phyloP scores from a whole-genome alignment of 2,888 invertebrate genomes.

The Linyphia triangularis region DNA sequence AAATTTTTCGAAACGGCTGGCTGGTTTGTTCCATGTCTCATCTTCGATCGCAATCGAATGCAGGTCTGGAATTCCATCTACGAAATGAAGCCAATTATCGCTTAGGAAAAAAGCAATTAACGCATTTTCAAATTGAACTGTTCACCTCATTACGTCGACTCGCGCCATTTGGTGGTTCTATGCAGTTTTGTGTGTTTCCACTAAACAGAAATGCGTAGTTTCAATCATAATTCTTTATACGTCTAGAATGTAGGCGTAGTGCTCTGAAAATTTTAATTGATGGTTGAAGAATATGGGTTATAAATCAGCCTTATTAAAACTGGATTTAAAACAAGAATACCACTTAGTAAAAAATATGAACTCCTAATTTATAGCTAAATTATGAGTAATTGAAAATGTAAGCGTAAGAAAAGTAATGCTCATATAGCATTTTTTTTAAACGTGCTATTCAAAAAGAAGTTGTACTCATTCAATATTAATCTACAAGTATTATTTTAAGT shows the following conservation, averaged over 20 bases:
- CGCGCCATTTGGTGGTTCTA: neutral
- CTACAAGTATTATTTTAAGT: no score
- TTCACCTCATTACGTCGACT: slow-evolving; percentile 7
- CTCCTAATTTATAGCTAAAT: no score
- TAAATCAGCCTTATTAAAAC: no score
- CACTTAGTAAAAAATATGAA: no score
- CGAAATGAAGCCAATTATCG: slow-evolving; percentile 3
- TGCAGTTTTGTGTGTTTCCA: neutral
- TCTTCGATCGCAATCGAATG: slow-evolving; percentile 14
- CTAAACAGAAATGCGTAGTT: neutral
- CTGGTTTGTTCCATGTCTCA: slow-evolving; percentile 14
- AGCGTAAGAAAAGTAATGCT: no score
- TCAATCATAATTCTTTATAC: neutral
- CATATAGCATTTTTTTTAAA: no score
- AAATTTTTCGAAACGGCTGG: neutral
- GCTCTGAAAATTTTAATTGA: no score
- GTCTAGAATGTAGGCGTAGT: neutral
- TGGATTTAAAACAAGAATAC: no score
- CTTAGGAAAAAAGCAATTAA: neutral
- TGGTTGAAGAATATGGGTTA: no score
- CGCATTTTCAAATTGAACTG: neutral
- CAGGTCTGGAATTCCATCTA: neutral
- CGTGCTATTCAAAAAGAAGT: no score
- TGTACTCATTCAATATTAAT: no score
- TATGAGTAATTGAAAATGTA: no score